Base-by-base conservation (phyloP, 2,113 vertebrate genomes). In the Albula glossodonta region DNA sequence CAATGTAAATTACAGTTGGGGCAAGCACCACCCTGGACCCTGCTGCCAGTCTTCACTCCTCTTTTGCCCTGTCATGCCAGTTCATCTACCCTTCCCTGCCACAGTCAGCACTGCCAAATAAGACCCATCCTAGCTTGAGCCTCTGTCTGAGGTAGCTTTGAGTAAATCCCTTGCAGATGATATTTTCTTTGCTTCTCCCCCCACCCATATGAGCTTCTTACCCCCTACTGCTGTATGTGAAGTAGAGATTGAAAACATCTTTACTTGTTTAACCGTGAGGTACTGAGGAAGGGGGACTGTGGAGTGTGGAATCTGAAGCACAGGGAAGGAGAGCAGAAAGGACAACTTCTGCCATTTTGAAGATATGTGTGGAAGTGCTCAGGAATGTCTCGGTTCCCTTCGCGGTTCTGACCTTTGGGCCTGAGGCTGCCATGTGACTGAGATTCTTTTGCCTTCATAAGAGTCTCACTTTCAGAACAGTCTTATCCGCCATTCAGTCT, bases 311-410 rank as follows among this genome's bases (percentile, higher is more conserved):
- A 84, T 81, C 86, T 85, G 87, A 88, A 82, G 89, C 84, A 85
- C 78, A 82, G 6, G 8, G 66, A 84, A 49, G 77, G 25, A 52
- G 57, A 51, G 77, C 25, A 52, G 50, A 31, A 56, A 19, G 79
- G 31, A n/a, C n/a, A 53, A n/a, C 56, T 41, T 41, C 31, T 51
- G 66, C 84, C 13, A 52, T 48, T 81, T 84, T 88, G 85, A 90
- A 91, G 89, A 93, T 91, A 87, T 89, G 88, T 93, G 90, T 90
- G 89, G 92, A 92, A 93, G 92, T 92, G 93, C 90, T 87, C 83
- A 90, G 93, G 93, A 96, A 95, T 94, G 94, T 91, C 90, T 89
- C 85, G 89, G 89, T 90, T 93, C 89, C 92, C 90, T 92, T 91
- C 88, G 91, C 90, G 89, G 89, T 89, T 91, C 91, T 94, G 94